These are phyloP conservation scores for Psix sp. DNA, from an alignment of 1,140 invertebrate species.

Conservation along the genomic window DNA sequence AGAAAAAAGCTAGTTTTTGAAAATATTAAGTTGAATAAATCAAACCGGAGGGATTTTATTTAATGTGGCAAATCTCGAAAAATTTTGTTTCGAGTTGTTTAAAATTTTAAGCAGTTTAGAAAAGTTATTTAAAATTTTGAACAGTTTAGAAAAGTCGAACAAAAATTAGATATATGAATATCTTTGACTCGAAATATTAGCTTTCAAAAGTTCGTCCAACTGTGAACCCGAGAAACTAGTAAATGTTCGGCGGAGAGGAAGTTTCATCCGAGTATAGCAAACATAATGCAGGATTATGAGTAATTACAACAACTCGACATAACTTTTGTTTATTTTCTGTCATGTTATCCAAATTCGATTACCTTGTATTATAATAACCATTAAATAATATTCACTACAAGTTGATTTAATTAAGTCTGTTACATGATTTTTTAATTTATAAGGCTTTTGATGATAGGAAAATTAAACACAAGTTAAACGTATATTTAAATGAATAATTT, in stretches of 20 bases:
- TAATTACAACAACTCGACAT: slow-evolving; percentile 38
- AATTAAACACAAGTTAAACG: too few species aligned
- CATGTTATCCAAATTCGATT: slow-evolving; percentile 23
- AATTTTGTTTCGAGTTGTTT: background rate
- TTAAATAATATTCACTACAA: too few species aligned
- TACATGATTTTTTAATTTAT: too few species aligned
- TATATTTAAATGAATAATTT: too few species aligned
- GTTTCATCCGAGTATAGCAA: slow-evolving; percentile 34
- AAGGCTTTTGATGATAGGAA: too few species aligned
- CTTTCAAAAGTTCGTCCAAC: slow-evolving; percentile 46
- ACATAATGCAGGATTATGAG: slow-evolving; percentile 39
- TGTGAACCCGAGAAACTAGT: slow-evolving; percentile 49
- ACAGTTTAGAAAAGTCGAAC: slow-evolving; percentile 15
- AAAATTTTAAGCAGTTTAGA: background rate
- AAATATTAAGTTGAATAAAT: background rate
- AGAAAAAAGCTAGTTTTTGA: background rate
- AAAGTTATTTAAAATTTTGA: slow-evolving; percentile 18
- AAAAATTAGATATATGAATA: slow-evolving; percentile 36
- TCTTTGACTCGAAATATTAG: slow-evolving; percentile 27
- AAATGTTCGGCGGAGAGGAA: slow-evolving; percentile 39
- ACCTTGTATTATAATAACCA: slow-evolving; percentile 6
- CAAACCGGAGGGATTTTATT: too few species aligned
- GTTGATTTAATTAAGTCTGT: too few species aligned
- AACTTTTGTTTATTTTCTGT: slow-evolving; percentile 47
- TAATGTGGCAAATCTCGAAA: background rate